These are phyloP conservation scores for Thera britannica DNA, from an alignment of 2,888 invertebrate genomes.

Conservation along the genomic window DNA sequence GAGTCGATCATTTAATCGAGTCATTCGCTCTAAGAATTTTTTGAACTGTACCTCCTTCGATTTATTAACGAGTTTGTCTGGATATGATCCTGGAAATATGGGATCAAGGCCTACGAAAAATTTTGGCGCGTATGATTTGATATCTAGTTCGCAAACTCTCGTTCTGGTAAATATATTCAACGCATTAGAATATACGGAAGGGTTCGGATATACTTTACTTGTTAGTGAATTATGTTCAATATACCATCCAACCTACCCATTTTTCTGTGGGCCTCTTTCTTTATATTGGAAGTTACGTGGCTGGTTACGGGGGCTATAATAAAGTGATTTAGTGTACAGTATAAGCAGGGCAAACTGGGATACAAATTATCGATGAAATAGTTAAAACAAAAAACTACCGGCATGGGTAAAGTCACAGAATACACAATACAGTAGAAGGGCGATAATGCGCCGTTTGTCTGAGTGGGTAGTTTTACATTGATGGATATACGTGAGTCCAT, in stretches of 20 bases:
- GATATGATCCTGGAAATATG: slow-evolving; percentile 15
- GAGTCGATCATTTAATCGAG: too few species aligned
- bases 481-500: too few species aligned
- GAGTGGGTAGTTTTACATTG: too few species aligned
- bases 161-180: slow-evolving; percentile 20
- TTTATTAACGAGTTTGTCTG: not conserved
- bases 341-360: not conserved
- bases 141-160: slow-evolving; percentile 18
- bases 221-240: slow-evolving; percentile 18
- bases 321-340: not conserved
- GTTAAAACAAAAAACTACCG: not conserved
- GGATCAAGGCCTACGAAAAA: slow-evolving; percentile 13
- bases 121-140: slow-evolving; percentile 19
- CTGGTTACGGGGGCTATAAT: not conserved
- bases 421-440: too few species aligned
- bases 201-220: slow-evolving; percentile 15
- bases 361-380: not conserved
- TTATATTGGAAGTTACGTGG: slow-evolving; percentile 1
- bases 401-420: too few species aligned
- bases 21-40: too few species aligned
- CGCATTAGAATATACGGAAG: slow-evolving; percentile 19
- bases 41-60: not conserved
- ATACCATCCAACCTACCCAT: slow-evolving; percentile 10
- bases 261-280: slow-evolving; percentile 2
- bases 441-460: too few species aligned